phyloP scores from a whole-genome alignment of 2,113 vertebrate species.

The Phoenicopterus ruber region DNA sequence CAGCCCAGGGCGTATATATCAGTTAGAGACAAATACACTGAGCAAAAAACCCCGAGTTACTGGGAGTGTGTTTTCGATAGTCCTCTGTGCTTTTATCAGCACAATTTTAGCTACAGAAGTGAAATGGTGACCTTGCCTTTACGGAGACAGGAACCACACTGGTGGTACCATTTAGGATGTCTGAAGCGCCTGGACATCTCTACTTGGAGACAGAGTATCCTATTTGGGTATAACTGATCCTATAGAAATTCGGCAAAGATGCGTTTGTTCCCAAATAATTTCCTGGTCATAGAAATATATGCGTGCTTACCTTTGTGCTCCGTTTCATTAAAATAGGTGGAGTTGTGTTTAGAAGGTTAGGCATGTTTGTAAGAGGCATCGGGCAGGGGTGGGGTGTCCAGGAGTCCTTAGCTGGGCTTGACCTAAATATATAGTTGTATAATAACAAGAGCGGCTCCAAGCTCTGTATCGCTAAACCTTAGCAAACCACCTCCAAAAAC shows the following conservation, averaged over 20 bases:
- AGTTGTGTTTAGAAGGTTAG: background rate
- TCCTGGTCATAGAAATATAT: background rate
- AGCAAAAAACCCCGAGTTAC: background rate
- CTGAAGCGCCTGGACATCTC: background rate
- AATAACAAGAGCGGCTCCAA: background rate
- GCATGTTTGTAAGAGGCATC: background rate
- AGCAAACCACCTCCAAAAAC: background rate
- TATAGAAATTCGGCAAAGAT: background rate
- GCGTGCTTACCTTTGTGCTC: background rate
- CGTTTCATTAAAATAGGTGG: background rate
- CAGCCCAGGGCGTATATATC: accelerated
- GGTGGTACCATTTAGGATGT: background rate
- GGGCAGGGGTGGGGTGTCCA: background rate
- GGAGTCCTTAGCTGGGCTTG: background rate
- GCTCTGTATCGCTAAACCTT: background rate
- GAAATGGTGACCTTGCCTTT: background rate
- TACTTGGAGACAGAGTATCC: background rate
- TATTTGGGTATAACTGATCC: background rate
- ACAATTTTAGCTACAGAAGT: background rate
- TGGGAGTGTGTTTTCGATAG: background rate
- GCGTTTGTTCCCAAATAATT: background rate
- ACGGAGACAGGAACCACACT: accelerated
- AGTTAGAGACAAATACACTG: background rate
- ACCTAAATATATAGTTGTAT: background rate
- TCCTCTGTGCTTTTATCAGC: background rate